phyloP scores from a whole-genome alignment of 2,888 invertebrate species.

The Lasiommata megera region DNA sequence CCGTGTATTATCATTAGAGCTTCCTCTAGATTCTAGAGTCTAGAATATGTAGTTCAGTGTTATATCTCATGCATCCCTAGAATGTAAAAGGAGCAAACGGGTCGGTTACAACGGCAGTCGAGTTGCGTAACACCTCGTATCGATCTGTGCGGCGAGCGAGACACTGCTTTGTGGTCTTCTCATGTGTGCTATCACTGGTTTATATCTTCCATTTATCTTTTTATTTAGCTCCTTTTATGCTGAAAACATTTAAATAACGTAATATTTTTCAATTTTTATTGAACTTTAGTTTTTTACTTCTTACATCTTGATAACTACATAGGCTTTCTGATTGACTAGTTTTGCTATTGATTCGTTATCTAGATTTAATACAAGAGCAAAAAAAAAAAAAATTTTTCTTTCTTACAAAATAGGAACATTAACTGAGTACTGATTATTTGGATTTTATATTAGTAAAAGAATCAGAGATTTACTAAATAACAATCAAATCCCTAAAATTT shows the following conservation, averaged over 20 bases:
- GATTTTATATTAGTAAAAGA: too few relatives aligned
- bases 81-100: conserved; percentile 41
- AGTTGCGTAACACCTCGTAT: conserved; percentile 77
- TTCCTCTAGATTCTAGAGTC: background rate
- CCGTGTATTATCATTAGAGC: conserved; percentile 21
- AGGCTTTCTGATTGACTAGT: too few relatives aligned
- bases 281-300: too few relatives aligned
- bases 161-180: conserved; percentile 52
- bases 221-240: background rate
- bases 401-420: too few relatives aligned
- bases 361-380: too few relatives aligned
- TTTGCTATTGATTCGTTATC: too few relatives aligned
- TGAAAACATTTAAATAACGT: background rate
- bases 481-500: too few relatives aligned
- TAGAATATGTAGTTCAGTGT: conserved; percentile 22
- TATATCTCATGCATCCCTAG: conserved; percentile 12
- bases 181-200: conserved; percentile 42
- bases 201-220: background rate
- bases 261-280: too few relatives aligned
- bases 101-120: conserved; percentile 61
- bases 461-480: too few relatives aligned
- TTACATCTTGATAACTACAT: too few relatives aligned
- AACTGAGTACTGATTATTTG: too few relatives aligned
- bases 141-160: conserved; percentile 69
- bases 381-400: too few relatives aligned